phyloP scores from a whole-genome alignment of 2,113 vertebrate species.

The Lethenteron reissneri region DNA sequence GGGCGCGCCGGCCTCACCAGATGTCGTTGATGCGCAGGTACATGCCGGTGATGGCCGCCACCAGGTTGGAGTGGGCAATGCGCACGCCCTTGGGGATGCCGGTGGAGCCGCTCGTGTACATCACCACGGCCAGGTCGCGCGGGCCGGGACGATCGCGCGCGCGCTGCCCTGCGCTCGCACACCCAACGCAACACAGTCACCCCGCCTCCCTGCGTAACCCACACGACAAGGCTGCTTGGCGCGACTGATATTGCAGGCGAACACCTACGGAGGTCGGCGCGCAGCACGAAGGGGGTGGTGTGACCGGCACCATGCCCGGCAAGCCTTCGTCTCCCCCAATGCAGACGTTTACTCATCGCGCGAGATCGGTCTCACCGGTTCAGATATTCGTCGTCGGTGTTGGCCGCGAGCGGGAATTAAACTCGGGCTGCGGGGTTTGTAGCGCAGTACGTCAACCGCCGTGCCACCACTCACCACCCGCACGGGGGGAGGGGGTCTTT shows the following conservation, averaged over 20 bases:
- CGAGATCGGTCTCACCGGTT: neutral
- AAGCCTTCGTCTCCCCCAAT: neutral
- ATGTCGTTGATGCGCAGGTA: neutral
- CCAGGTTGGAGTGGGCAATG: conserved; percentile 74
- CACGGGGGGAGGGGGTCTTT: too few relatives aligned
- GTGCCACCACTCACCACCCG: too few relatives aligned
- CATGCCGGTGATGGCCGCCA: conserved; percentile 67
- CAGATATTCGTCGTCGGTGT: neutral
- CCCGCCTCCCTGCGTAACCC: too few relatives aligned
- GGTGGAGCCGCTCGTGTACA: conserved; percentile 96
- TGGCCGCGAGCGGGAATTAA: too few relatives aligned
- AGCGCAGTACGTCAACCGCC: too few relatives aligned
- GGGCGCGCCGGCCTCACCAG: neutral
- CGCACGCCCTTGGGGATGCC: conserved; percentile 84
- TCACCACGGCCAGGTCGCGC: conserved; percentile 65
- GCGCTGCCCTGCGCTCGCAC: conserved; percentile 24
- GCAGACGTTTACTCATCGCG: neutral
- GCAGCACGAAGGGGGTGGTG: neutral
- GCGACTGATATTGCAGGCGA: too few relatives aligned
- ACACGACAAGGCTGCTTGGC: too few relatives aligned
- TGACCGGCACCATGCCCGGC: neutral
- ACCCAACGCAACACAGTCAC: neutral
- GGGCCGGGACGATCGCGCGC: conserved; percentile 34
- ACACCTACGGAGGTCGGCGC: too few relatives aligned
- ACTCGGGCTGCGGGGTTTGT: too few relatives aligned